Conservation (phyloP, 2,888 invertebrate genomes). For the Phragmatobia fuliginosa region DNA sequence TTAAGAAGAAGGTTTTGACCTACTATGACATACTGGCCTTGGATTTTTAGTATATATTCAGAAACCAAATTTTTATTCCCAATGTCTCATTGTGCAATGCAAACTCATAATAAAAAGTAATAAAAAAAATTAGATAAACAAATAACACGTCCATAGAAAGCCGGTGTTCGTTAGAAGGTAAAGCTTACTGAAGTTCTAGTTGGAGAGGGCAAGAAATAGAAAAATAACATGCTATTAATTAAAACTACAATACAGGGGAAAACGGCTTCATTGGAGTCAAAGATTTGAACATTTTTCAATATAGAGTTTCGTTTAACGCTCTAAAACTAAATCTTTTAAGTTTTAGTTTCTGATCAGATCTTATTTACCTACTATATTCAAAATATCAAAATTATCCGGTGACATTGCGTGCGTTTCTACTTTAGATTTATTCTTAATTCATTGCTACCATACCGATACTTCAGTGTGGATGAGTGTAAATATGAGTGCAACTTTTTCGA, state of each 20-base stretch:
- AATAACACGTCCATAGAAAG: slow-evolving; percentile 77
- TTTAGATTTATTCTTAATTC: slow-evolving; percentile 24
- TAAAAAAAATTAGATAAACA: slow-evolving; percentile 65
- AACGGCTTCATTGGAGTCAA: slow-evolving; percentile 22
- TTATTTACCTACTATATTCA: background rate
- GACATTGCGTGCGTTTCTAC: slow-evolving; percentile 40
- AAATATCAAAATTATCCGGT: background rate
- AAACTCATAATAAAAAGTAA: slow-evolving; percentile 72
- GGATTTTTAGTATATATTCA: background rate
- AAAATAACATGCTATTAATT: slow-evolving; percentile 58
- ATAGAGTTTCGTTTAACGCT: background rate
- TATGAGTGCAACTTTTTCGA: slow-evolving; percentile 52
- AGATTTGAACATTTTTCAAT: background rate
- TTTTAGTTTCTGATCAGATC: background rate
- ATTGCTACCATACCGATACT: slow-evolving; percentile 41
- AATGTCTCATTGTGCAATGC: slow-evolving; percentile 80
- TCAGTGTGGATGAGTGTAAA: slow-evolving; percentile 63
- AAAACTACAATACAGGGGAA: slow-evolving; percentile 26
- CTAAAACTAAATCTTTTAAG: background rate
- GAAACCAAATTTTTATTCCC: slow-evolving; percentile 53
- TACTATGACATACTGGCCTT: no score
- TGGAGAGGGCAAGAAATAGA: slow-evolving; percentile 36
- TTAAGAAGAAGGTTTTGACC: no score
- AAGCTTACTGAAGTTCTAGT: slow-evolving; percentile 52
- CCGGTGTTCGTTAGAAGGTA: slow-evolving; percentile 68